Conservation (phyloP, 2,797 vertebrate species). For the Alca torda region DNA sequence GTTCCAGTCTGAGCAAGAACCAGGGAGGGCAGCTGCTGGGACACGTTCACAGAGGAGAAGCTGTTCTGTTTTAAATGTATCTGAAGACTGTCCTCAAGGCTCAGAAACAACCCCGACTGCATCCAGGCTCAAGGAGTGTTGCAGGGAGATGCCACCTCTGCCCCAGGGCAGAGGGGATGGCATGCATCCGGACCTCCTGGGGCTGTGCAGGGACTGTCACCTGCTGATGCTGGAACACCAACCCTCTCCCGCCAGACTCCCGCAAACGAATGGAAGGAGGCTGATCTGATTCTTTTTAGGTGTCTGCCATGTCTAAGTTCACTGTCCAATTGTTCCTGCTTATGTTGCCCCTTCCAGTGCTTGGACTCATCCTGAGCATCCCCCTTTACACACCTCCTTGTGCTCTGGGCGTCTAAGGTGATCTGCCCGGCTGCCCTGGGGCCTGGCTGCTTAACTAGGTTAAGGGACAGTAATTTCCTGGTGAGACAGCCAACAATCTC, state of each 20-base stretch:
- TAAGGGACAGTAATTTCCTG: conserved; percentile 55
- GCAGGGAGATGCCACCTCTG: neutral
- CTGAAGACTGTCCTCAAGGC: neutral
- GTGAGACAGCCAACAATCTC: conserved; percentile 35
- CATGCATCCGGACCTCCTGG: fast-evolving
- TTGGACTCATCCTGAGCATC: neutral
- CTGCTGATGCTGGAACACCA: neutral
- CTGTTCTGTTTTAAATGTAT: neutral
- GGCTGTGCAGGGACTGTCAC: neutral
- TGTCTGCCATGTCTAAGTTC: neutral
- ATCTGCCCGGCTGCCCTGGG: neutral
- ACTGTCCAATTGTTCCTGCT: neutral
- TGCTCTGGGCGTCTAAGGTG: neutral
- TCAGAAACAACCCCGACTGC: neutral
- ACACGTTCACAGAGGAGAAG: neutral
- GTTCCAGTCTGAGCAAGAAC: neutral
- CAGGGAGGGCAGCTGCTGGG: neutral
- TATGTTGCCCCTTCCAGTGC: neutral
- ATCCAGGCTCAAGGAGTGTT: fast-evolving
- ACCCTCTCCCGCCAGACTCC: neutral
- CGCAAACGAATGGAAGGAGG: neutral
- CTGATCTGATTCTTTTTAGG: neutral
- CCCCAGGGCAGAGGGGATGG: fast-evolving
- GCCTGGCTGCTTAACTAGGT: neutral
- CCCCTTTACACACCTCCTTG: neutral